Percentiles rank a stretch among this genome's conserved stretches.
Evolutionary conservation across 2,797 vertebrate species (phyloP).

Genomic region (Argya squamiceps): DNA sequence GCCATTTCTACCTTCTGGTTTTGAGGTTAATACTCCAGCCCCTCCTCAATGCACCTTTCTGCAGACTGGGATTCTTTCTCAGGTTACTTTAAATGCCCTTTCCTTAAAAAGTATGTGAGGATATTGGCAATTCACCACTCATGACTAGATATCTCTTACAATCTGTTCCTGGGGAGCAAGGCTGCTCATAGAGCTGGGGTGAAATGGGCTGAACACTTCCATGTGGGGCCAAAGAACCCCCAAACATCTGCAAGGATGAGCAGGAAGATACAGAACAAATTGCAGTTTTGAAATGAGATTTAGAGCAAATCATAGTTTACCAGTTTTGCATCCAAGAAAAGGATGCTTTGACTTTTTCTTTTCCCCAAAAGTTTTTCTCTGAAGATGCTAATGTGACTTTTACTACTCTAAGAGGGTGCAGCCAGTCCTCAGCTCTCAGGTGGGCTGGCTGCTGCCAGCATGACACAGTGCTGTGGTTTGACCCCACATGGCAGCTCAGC

Average conservation of each 20-base stretch:
- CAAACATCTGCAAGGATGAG: rapidly evolving
- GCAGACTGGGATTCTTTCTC: neutral
- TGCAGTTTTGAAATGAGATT: neutral
- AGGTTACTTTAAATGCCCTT: neutral
- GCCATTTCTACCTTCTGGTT: neutral
- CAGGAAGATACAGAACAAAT: neutral
- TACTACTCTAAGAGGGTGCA: neutral
- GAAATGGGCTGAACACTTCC: neutral
- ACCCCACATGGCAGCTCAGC: neutral
- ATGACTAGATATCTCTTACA: neutral
- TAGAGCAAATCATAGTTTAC: neutral
- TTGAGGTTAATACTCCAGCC: neutral
- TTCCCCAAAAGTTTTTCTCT: neutral
- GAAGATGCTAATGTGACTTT: neutral
- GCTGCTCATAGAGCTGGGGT: rapidly evolving
- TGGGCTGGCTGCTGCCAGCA: neutral
- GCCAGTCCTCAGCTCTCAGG: neutral
- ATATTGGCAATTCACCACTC: neutral
- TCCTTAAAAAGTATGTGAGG: neutral
- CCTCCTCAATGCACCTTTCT: neutral
- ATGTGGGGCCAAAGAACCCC: neutral
- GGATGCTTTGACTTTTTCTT: neutral
- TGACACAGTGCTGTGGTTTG: neutral
- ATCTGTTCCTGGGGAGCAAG: neutral
- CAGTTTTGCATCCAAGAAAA: neutral